Evolutionary conservation across 2,797 vertebrate genomes (phyloP).

Genomic region (Diceros bicornis): DNA sequence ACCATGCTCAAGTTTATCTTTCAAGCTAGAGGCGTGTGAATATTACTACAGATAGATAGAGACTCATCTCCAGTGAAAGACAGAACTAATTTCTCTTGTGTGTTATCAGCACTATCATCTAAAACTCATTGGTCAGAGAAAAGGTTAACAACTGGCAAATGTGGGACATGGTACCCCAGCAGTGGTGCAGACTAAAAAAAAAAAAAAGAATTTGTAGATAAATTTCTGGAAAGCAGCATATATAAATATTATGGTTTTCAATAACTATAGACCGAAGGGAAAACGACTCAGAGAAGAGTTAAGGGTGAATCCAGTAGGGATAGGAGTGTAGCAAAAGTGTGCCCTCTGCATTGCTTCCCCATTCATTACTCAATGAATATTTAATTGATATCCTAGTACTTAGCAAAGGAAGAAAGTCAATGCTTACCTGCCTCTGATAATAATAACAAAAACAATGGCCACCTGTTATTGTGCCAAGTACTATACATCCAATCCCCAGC

Average conservation of each 20-base stretch:
- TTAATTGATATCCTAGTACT: not conserved
- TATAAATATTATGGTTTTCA: not conserved
- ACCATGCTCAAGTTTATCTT: not conserved
- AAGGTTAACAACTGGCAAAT: not conserved
- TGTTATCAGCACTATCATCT: not conserved
- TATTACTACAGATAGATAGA: not conserved
- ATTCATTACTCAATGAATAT: no score
- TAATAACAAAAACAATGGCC: accelerated
- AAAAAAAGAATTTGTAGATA: not conserved
- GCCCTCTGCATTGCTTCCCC: not conserved
- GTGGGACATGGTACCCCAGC: accelerated
- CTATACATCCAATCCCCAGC: accelerated
- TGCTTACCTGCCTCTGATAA: not conserved
- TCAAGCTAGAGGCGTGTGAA: not conserved
- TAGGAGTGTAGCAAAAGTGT: accelerated
- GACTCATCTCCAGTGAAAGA: not conserved
- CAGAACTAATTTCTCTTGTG: not conserved
- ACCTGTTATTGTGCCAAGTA: no score
- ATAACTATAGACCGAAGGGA: no score
- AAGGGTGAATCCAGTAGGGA: not conserved
- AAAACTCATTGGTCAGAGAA: not conserved
- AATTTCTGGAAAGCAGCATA: not conserved
- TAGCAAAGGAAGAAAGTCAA: not conserved
- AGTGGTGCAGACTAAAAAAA: not conserved
- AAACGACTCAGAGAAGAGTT: not conserved